Conservation (phyloP, 2,797 vertebrate species). For the Clarias fuscus region DNA sequence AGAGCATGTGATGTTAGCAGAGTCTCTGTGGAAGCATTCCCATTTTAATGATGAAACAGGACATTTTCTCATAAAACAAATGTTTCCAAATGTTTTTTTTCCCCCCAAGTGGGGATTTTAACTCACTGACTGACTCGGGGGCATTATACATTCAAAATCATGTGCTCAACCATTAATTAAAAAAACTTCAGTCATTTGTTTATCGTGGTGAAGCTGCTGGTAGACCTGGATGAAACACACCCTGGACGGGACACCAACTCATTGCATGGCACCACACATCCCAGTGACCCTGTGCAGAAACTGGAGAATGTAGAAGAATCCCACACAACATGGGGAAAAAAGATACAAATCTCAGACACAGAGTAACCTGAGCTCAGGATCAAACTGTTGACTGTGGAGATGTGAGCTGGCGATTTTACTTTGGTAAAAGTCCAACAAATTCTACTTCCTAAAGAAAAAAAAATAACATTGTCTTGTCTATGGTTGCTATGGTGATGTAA, state of each 20-base stretch:
- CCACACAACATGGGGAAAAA: background rate
- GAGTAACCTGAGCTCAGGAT: background rate
- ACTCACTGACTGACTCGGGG: background rate
- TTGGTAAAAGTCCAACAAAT: background rate
- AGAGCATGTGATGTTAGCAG: constrained; percentile 11
- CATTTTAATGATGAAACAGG: constrained; percentile 26
- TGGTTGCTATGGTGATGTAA: constrained; percentile 17
- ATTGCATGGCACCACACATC: background rate
- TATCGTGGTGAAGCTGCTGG: background rate
- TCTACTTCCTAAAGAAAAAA: background rate
- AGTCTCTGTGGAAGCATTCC: constrained; percentile 19
- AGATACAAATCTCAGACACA: background rate
- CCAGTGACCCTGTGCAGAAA: background rate
- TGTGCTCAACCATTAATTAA: background rate
- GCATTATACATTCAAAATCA: background rate
- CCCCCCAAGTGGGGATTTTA: background rate
- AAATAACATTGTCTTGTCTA: background rate
- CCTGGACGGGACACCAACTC: background rate
- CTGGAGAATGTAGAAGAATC: background rate
- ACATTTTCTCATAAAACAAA: no score
- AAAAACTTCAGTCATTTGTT: background rate
- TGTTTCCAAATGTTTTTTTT: background rate
- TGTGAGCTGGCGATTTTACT: background rate
- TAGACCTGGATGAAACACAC: background rate
- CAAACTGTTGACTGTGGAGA: background rate